Evolutionary conservation across 2,797 vertebrate genomes (phyloP), one percentile per base, ranked within the genome.

Genomic region (Urocyon cinereoargenteus): DNA sequence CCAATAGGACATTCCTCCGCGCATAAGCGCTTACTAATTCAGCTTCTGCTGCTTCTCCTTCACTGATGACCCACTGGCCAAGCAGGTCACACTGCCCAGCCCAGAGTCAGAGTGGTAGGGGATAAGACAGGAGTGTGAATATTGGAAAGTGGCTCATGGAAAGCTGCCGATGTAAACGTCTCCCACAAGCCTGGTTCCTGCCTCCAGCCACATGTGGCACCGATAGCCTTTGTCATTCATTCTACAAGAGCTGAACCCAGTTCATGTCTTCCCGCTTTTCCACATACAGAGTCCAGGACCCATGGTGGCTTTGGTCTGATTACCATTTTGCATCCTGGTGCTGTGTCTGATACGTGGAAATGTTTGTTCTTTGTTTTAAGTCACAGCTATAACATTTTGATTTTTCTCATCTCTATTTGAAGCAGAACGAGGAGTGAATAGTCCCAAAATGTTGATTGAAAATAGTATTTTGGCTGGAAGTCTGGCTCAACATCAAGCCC

Each of bases 321-420:
- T 49, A 77, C 26, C 36, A 61, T 77, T 96, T 85, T 90, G 89
- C 22, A 81, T 81, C 93, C 90, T 73, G 66, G 64, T 86, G 96
- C 62, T 85, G 22, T 62, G 92, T 91, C 90, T 75, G 11, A 45
- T 62, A 70, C 11, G 6, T 16, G 16, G 28, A 90, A 88, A 81
- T 86, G 15, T 77, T 87, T 77, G 62, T 78, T 34, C 57, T 92
- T 12, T 95, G 82, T 70, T 68, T 55, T 15, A 64, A 90, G 62
- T 78, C 40, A 75, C 13, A 75, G 70, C 51, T 55, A 31, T 81
- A 72, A 70, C 53, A 81, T 66, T 85, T 70, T 91, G 18, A 28
- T 82, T 78, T 91, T 78, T 21, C 70, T 84, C 87, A 6, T 55
- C 34, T 94, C 72, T 87, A 53, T 89, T 92, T 94, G n/a, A 86